A percentile compares a stretch with the other conserved stretches of the same genome.
phyloP scores from a whole-genome alignment of 2,888 invertebrate species.

The Charanyca ferruginea region DNA sequence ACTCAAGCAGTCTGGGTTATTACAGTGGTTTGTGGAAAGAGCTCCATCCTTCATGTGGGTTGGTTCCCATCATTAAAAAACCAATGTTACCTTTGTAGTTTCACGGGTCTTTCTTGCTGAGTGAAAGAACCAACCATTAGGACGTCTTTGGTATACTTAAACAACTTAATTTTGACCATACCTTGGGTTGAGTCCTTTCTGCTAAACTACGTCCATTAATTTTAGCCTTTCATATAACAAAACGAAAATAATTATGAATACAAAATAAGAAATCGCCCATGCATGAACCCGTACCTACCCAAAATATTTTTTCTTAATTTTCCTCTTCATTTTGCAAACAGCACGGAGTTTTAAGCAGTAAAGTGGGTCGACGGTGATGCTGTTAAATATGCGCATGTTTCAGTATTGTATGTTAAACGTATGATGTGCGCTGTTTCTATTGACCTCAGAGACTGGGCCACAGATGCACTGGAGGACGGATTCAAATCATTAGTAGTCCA shows the following conservation, averaged over 20 bases:
- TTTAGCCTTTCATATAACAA: no score
- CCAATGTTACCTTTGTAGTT: no score
- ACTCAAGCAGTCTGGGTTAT: no score
- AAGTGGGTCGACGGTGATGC: conserved; percentile 68
- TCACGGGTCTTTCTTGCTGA: no score
- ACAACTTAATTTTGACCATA: no score
- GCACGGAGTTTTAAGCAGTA: conserved; percentile 62
- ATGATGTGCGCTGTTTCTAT: conserved; percentile 75
- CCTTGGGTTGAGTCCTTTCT: no score
- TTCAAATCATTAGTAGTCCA: conserved; percentile 46
- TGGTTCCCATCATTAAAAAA: no score
- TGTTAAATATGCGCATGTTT: conserved; percentile 83
- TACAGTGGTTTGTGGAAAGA: no score
- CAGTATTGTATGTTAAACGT: conserved; percentile 79
- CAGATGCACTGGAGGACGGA: conserved; percentile 63
- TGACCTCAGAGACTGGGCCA: conserved; percentile 77
- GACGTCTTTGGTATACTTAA: no score
- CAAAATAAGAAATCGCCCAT: conserved; percentile 32
- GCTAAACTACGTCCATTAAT: no score
- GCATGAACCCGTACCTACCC: conserved; percentile 34
- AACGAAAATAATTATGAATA: conserved; percentile 45
- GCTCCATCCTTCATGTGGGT: no score
- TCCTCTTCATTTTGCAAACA: conserved; percentile 76
- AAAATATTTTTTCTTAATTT: conserved; percentile 70
- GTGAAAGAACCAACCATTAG: no score